Evolutionary conservation across 2,797 vertebrate genomes (phyloP), one percentile per base, ranked within the genome.

Genomic region (Sciaenops ocellatus): DNA sequence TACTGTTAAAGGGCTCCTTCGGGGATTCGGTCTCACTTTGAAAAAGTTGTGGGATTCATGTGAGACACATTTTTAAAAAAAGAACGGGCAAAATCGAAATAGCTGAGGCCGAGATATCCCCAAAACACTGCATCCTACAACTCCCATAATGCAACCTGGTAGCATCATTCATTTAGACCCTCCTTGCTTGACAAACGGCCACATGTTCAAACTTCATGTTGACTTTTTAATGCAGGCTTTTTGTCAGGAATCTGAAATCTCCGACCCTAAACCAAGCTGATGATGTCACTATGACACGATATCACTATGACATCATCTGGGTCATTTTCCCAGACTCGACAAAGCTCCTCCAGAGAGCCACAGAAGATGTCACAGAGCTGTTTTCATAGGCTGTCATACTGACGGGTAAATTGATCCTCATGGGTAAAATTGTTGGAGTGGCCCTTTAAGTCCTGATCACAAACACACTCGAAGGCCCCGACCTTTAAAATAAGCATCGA

Each of bases 361-460:
- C 57, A 50, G 17, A 26, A 9, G 41, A 67, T 51, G 26, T 42
- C 1, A 6, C n/a, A 8, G n/a, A 6, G 10, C 22, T 16, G 60
- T 30, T 48, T 26, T n/a, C n/a, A 24, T 1, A 3, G n/a, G 26
- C 61, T 41, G 28, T 13, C 17, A 7, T 22, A 2, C 34, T 51
- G 24, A 34, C 1, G 12, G 51, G 38, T 44, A 12, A 50, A 51
- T 13, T n/a, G 30, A 48, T 22, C 12, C 22, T 7, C 9, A 3
- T 48, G 3, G 6, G 10, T 74, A 17, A 52, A 63, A 57, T 22
- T 12, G n/a, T 47, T 18, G 28, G 2, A 22, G 24, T 11, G 16
- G 51, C 41, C 77, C 66, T 85, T 76, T 38, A 72, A 38, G 50
- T 41, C 54, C 24, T 38, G n/a, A 42, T 47, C 51, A 8, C 22